Conservation (phyloP, 2,113 vertebrate genomes). For the Pituophis catenifer region DNA sequence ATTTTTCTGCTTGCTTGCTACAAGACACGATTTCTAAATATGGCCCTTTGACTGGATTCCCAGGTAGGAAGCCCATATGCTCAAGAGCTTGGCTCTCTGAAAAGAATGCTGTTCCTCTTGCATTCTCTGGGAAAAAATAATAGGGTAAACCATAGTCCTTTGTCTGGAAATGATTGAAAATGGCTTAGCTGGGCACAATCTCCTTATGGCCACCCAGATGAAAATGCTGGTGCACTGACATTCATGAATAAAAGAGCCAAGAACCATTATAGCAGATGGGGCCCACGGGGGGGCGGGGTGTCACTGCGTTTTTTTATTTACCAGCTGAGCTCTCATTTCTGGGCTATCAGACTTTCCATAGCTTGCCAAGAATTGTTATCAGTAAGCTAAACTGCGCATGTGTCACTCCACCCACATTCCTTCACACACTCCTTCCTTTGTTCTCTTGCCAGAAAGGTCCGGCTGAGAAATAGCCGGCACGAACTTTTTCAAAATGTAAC, state of each 20-base stretch:
- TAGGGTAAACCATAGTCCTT: not conserved
- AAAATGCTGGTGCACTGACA: conserved; percentile 1
- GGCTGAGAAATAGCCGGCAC: no score
- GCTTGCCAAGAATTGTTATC: no score
- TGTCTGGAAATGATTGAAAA: not conserved
- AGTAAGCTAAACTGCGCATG: no score
- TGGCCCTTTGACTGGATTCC: not conserved
- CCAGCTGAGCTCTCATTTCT: no score
- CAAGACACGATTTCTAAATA: not conserved
- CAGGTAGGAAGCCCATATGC: conserved; percentile 5
- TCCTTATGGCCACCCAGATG: not conserved
- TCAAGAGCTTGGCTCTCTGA: not conserved
- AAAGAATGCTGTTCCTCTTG: not conserved
- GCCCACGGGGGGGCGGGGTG: no score
- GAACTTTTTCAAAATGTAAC: no score
- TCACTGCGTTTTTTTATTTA: no score
- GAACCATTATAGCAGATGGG: not conserved
- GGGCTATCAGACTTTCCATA: no score
- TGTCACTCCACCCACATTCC: no score
- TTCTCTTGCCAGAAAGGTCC: no score
- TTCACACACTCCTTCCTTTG: no score
- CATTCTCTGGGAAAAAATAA: not conserved
- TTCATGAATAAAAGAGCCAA: conserved; percentile 4
- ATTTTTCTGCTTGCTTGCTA: not conserved
- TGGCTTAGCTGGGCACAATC: not conserved